Evolutionary conservation across 1,140 invertebrate species (phyloP).

Genomic region (Drosophila gunungcola): DNA sequence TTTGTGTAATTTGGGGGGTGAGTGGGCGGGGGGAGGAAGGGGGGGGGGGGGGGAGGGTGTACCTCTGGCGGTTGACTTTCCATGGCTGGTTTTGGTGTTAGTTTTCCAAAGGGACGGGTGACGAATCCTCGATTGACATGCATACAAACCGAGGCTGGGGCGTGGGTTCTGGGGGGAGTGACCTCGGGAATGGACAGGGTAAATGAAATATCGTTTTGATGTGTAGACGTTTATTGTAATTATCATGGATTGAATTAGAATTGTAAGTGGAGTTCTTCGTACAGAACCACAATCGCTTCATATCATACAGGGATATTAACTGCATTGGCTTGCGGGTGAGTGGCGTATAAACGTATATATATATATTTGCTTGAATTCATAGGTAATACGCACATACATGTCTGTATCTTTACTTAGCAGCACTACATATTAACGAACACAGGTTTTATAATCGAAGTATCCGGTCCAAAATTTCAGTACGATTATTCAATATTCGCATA

Average conservation of each 20-base stretch:
- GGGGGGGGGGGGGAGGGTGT: background rate
- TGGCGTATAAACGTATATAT: slow-evolving; percentile 31
- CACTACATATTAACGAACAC: slow-evolving; percentile 78
- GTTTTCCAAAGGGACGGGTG: slow-evolving; percentile 7
- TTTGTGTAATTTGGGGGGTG: too few species aligned
- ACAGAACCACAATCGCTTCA: slow-evolving; percentile 24
- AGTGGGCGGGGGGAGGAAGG: too few species aligned
- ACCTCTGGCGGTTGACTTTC: background rate
- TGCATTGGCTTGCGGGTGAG: slow-evolving; percentile 22
- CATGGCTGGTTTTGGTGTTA: slow-evolving; percentile 1
- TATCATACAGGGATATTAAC: slow-evolving; percentile 44
- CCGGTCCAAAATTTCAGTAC: slow-evolving; percentile 66
- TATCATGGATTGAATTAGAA: slow-evolving; percentile 38
- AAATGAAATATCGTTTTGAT: slow-evolving; percentile 54
- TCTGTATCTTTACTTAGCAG: slow-evolving; percentile 44
- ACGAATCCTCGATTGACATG: slow-evolving; percentile 46
- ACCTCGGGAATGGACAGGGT: slow-evolving; percentile 1
- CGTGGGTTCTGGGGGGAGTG: background rate
- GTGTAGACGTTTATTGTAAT: slow-evolving; percentile 54
- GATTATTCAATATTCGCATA: slow-evolving; percentile 31
- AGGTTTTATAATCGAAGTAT: slow-evolving; percentile 79
- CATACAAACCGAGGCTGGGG: slow-evolving; percentile 35
- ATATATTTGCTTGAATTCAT: slow-evolving; percentile 44
- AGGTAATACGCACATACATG: slow-evolving; percentile 39
- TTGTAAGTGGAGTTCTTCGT: slow-evolving; percentile 34